Conservation (phyloP, 2,888 invertebrate genomes). For the Pteria penguin region DNA sequence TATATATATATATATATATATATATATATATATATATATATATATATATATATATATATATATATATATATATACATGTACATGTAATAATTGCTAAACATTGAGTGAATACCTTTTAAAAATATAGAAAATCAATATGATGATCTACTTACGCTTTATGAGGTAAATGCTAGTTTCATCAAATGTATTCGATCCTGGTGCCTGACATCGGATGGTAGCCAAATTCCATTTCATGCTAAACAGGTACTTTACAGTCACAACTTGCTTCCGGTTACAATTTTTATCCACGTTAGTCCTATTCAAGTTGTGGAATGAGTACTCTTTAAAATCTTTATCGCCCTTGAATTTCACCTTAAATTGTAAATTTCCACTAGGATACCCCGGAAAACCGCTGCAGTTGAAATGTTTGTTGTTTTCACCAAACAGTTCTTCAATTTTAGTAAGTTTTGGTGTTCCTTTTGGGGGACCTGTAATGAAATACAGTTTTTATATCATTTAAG, state of each 20-base stretch:
- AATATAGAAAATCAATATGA: not conserved
- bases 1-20: too few species aligned
- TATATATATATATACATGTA: too few species aligned
- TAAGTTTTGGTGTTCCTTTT: slow-evolving; percentile 16
- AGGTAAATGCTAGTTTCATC: slow-evolving; percentile 37
- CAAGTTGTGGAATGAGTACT: slow-evolving; percentile 29
- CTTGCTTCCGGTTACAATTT: slow-evolving; percentile 24
- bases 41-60: too few species aligned
- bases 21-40: too few species aligned
- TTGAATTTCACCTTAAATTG: slow-evolving; percentile 35
- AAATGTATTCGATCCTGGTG: slow-evolving; percentile 15
- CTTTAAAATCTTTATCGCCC: slow-evolving; percentile 17
- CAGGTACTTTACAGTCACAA: slow-evolving; percentile 20
- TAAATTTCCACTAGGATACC: slow-evolving; percentile 35
- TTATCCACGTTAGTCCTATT: slow-evolving; percentile 24
- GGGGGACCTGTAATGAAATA: slow-evolving; percentile 25
- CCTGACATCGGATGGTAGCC: slow-evolving; percentile 34
- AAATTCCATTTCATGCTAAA: slow-evolving; percentile 39
- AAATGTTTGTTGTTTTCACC: slow-evolving; percentile 32
- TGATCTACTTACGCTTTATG: slow-evolving; percentile 18
- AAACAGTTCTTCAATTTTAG: slow-evolving; percentile 32
- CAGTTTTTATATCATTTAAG: not conserved
- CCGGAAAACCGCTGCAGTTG: slow-evolving; percentile 37
- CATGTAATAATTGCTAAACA: too few species aligned
- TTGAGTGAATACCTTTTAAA: too few species aligned